phyloP scores from a whole-genome alignment of 2,797 vertebrate genomes.

The Oophaga sylvatica region DNA sequence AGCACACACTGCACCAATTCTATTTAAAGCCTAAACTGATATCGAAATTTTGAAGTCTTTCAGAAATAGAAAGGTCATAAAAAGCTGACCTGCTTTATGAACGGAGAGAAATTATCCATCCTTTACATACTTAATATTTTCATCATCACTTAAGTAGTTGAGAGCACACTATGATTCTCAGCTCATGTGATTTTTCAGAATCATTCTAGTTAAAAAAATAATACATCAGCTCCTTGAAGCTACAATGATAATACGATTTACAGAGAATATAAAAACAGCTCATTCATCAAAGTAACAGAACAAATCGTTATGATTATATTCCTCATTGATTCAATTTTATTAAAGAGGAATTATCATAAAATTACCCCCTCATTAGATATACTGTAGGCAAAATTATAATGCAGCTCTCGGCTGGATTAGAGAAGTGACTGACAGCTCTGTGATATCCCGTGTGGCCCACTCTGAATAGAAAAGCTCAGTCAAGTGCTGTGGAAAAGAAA shows the following conservation, averaged over 20 bases:
- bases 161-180: neutral
- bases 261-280: slow-evolving; percentile 31
- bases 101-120: slow-evolving; percentile 24
- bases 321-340: slow-evolving; percentile 29
- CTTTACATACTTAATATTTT: slow-evolving; percentile 47
- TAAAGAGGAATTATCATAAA: slow-evolving; percentile 33
- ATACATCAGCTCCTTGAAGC: neutral
- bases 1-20: neutral
- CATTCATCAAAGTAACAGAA: slow-evolving; percentile 38
- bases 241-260: slow-evolving; percentile 30
- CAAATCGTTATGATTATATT: slow-evolving; percentile 38
- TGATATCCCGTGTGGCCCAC: neutral
- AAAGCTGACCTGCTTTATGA: slow-evolving; percentile 19
- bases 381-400: neutral
- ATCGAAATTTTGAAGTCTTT: neutral
- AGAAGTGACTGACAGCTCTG: slow-evolving; percentile 18
- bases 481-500: neutral
- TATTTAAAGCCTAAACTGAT: neutral
- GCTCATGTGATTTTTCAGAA: neutral
- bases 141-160: slow-evolving; percentile 37
- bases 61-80: neutral
- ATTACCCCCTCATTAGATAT: slow-evolving; percentile 21
- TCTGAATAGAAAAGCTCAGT: neutral
- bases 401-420: neutral
- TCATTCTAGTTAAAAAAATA: slow-evolving; percentile 3